Conservation (phyloP, 2,797 vertebrate genomes). For the Ciconia nigra region DNA sequence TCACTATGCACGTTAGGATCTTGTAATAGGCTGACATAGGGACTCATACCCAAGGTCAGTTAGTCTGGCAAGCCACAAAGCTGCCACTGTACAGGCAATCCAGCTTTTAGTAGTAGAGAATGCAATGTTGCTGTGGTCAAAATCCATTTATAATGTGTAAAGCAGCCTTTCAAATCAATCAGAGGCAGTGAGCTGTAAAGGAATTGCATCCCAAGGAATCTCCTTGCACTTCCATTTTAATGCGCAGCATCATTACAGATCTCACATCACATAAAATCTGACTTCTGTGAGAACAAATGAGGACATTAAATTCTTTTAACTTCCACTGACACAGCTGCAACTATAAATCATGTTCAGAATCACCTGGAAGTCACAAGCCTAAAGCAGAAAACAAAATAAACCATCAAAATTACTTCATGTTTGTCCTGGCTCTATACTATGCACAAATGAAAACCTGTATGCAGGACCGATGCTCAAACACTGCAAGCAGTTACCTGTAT, state of each 20-base stretch:
- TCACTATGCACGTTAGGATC: not conserved
- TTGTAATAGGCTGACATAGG: not conserved
- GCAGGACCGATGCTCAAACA: not conserved
- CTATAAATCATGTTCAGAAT: slow-evolving; percentile 12
- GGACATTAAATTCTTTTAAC: slow-evolving; percentile 18
- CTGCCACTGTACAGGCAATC: not conserved
- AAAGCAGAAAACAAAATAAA: not conserved
- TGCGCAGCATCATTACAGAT: not conserved
- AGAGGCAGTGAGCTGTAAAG: slow-evolving; percentile 11
- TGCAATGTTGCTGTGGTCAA: not conserved
- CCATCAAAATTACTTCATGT: not conserved
- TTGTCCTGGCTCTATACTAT: not conserved
- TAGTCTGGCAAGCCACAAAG: not conserved
- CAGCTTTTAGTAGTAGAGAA: not conserved
- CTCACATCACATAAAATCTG: slow-evolving; percentile 31
- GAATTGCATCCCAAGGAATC: slow-evolving; percentile 25
- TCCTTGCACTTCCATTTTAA: slow-evolving; percentile 34
- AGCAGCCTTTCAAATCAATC: slow-evolving; percentile 27
- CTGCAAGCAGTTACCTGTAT: not conserved
- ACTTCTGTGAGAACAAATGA: slow-evolving; percentile 2
- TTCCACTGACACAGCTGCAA: not conserved
- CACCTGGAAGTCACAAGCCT: not conserved
- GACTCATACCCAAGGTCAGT: not conserved
- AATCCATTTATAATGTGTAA: slow-evolving; percentile 25
- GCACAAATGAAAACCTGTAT: not conserved